Evolutionary conservation across 2,888 invertebrate species (phyloP).

Genomic region (Dryomyza anilis): DNA sequence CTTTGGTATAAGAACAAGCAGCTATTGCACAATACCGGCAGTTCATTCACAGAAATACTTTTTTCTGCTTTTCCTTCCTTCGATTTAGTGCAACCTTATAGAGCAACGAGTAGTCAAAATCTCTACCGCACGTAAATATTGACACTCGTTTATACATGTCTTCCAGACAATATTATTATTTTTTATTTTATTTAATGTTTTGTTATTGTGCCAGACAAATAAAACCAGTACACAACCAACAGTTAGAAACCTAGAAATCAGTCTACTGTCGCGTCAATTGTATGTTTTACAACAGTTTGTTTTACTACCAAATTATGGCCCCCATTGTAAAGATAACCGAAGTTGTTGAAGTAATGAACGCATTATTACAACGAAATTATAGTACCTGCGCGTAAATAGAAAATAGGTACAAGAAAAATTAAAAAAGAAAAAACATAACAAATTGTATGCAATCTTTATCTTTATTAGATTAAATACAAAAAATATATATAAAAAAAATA

Average conservation of each 20-base stretch:
- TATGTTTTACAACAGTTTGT: background rate
- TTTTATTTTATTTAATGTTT: too few relatives aligned
- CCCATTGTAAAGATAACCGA: constrained; percentile 51
- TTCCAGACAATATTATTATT: too few relatives aligned
- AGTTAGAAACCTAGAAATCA: background rate
- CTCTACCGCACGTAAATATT: too few relatives aligned
- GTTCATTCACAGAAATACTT: background rate
- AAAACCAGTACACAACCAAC: background rate
- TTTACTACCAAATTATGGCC: constrained; percentile 15
- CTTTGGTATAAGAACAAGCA: too few relatives aligned
- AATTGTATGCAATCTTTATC: background rate
- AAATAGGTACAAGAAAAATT: background rate
- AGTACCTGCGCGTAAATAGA: background rate
- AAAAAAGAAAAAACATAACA: background rate
- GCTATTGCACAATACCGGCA: too few relatives aligned
- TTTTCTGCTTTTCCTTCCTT: too few relatives aligned
- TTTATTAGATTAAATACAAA: background rate
- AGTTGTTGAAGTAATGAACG: background rate
- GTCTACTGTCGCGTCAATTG: constrained; percentile 1
- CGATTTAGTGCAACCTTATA: too few relatives aligned
- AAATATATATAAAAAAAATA: too few relatives aligned
- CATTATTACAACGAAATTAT: constrained; percentile 48
- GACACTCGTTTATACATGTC: too few relatives aligned
- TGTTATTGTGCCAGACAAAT: background rate
- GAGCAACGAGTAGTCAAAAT: too few relatives aligned